Conservation (phyloP, 1,140 invertebrate genomes). For the Saccostrea echinata region DNA sequence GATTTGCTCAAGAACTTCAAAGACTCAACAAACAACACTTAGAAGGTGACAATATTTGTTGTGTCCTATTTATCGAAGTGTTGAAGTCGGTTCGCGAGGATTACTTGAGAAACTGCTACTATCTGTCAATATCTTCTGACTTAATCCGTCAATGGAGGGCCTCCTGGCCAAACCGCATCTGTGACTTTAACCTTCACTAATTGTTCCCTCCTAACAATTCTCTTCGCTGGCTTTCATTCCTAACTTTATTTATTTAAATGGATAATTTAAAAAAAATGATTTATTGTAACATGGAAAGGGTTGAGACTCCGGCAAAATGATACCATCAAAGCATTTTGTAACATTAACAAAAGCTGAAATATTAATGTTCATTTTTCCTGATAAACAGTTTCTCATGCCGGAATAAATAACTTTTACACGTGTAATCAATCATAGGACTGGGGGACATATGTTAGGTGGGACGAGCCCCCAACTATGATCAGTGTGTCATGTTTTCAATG, state of each 20-base stretch:
- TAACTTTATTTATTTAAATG: constrained; percentile 22
- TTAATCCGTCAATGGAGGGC: not conserved
- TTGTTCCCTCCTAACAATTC: not conserved
- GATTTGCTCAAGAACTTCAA: constrained; percentile 29
- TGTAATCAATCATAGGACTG: constrained; percentile 10
- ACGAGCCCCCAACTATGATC: not conserved
- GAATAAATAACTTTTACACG: constrained; percentile 33
- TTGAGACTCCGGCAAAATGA: not conserved
- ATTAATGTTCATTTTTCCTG: not conserved
- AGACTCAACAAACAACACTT: constrained; percentile 19
- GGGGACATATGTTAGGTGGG: constrained; percentile 35
- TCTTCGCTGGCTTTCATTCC: not conserved
- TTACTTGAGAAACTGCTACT: constrained; percentile 26
- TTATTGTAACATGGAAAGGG: not conserved
- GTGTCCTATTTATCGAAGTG: constrained; percentile 12
- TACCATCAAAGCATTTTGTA: constrained; percentile 25
- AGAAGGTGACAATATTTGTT: constrained; percentile 23
- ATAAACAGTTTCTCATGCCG: not conserved
- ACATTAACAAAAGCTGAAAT: constrained; percentile 4
- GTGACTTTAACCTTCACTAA: constrained; percentile 6
- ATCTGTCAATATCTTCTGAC: not conserved
- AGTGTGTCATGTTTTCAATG: constrained; percentile 23
- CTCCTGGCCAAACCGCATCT: not conserved
- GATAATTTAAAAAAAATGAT: not conserved
- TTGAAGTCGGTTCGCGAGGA: not conserved